These are phyloP conservation scores for Thripadectes ignobilis DNA, from an alignment of 2,797 vertebrate species.

Conservation along the genomic window DNA sequence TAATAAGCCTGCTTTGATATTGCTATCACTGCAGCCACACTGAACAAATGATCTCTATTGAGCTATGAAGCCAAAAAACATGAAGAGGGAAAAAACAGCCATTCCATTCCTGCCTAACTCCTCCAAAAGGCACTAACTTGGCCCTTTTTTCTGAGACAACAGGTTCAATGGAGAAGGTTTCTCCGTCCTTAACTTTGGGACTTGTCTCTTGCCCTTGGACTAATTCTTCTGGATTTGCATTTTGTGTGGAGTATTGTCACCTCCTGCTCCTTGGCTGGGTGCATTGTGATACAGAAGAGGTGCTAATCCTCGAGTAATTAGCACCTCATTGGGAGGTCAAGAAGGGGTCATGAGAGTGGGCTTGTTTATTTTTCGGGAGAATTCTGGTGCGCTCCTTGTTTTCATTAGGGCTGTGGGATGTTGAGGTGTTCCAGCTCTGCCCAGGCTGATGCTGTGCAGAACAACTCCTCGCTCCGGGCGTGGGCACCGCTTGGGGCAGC, in stretches of 20 bases:
- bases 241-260: slow-evolving; percentile 39
- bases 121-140: background rate
- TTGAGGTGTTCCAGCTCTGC: slow-evolving; percentile 23
- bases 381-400: slow-evolving; percentile 63
- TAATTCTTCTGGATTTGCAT: slow-evolving; percentile 34
- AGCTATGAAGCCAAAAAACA: background rate
- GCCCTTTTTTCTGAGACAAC: background rate
- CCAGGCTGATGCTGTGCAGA: background rate
- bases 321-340: slow-evolving; percentile 73
- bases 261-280: slow-evolving; percentile 28
- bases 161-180: background rate
- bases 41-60: background rate
- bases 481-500: background rate
- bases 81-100: background rate
- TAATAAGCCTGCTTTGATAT: background rate
- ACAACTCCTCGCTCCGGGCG: background rate
- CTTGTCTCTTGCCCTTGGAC: slow-evolving; percentile 2
- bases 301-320: slow-evolving; percentile 78
- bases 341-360: slow-evolving; percentile 48
- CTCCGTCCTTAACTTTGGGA: background rate
- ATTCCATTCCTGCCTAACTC: background rate
- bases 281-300: slow-evolving; percentile 62
- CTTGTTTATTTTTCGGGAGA: slow-evolving; percentile 65
- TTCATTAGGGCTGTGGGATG: slow-evolving; percentile 49
- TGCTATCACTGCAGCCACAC: background rate